These are phyloP conservation scores for Bombus consobrinus DNA, from an alignment of 1,140 invertebrate genomes.

Conservation along the genomic window DNA sequence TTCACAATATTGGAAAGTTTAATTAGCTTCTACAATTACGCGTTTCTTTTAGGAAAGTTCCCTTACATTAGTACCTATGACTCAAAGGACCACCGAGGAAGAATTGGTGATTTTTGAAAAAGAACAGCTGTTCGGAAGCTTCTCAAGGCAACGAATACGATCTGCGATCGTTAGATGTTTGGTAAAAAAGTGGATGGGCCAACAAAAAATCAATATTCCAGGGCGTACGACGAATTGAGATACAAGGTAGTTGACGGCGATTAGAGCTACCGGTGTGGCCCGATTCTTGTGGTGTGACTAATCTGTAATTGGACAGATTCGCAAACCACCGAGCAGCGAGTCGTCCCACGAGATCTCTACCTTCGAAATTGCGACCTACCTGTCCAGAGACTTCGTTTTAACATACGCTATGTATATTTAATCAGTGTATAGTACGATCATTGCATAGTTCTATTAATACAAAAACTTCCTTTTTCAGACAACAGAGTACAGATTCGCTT, in stretches of 20 bases:
- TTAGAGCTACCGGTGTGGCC: constrained; percentile 64
- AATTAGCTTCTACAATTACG: neutral
- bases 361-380: constrained; percentile 24
- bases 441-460: too few relatives aligned
- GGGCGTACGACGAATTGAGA: constrained; percentile 69
- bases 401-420: neutral
- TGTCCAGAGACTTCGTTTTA: neutral
- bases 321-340: constrained; percentile 50
- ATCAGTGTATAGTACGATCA: too few relatives aligned
- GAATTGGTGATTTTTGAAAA: constrained; percentile 21
- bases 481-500: too few relatives aligned
- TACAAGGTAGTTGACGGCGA: constrained; percentile 73
- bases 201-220: constrained; percentile 71
- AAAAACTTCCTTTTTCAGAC: too few relatives aligned
- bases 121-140: neutral
- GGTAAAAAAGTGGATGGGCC: constrained; percentile 19
- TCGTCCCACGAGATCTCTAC: constrained; percentile 36
- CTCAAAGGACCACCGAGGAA: constrained; percentile 17
- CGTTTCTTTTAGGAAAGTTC: neutral
- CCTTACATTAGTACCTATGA: neutral
- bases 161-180: constrained; percentile 59
- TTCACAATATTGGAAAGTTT: neutral
- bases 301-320: constrained; percentile 72
- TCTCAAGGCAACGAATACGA: constrained; percentile 6
- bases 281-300: constrained; percentile 66